These are phyloP conservation scores for Carcinoscorpius rotundicauda DNA, from an alignment of 1,140 invertebrate species.

Conservation along the genomic window DNA sequence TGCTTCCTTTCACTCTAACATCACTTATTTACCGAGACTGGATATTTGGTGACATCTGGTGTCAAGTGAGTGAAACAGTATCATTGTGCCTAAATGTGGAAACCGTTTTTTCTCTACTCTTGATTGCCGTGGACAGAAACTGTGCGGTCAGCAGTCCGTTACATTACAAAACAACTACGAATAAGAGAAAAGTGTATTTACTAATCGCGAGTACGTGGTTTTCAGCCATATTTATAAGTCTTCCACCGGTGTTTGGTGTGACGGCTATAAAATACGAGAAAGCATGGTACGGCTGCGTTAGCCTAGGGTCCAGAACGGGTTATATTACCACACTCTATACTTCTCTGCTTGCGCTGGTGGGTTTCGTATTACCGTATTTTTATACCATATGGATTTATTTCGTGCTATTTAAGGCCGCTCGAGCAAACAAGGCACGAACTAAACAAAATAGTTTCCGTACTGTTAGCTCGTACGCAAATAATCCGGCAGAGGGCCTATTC, in stretches of 20 bases:
- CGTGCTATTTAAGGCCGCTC: constrained; percentile 54
- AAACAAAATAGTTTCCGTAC: constrained; percentile 44
- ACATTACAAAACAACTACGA: constrained; percentile 62
- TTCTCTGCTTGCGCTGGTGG: constrained; percentile 26
- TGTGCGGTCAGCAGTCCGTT: constrained; percentile 74
- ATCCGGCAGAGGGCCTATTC: background rate
- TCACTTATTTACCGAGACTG: constrained; percentile 31
- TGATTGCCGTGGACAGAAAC: constrained; percentile 75
- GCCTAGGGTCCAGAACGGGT: constrained; percentile 7
- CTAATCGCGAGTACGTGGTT: constrained; percentile 43
- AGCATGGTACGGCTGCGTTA: constrained; percentile 22
- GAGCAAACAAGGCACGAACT: constrained; percentile 52
- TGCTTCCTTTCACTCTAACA: constrained; percentile 44
- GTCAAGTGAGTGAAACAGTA: constrained; percentile 39
- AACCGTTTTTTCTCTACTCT: constrained; percentile 54
- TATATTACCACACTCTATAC: constrained; percentile 8
- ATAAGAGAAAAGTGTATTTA: constrained; percentile 52
- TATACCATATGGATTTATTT: constrained; percentile 55
- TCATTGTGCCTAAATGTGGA: constrained; percentile 42
- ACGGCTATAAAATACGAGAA: constrained; percentile 6
- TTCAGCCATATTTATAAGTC: constrained; percentile 8
- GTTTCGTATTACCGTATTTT: constrained; percentile 51
- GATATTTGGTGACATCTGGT: constrained; percentile 32
- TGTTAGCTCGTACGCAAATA: background rate
- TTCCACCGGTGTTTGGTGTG: constrained; percentile 8